Percentiles rank a stretch among this genome's conserved stretches.
Conservation (phyloP, 92 coral and sea anemone genomes). For the Montipora capitata region DNA sequence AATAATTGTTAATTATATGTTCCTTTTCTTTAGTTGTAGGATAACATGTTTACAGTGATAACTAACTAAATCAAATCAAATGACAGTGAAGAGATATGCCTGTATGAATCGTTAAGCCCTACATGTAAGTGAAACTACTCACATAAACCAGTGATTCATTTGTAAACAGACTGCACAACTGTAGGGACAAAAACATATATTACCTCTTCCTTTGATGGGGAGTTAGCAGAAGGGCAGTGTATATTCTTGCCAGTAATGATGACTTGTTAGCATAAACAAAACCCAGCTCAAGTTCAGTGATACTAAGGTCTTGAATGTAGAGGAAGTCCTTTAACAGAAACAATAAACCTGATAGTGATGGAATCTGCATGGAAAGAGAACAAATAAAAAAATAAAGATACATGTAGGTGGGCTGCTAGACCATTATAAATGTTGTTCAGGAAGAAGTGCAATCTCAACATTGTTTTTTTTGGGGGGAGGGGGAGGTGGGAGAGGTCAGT, state of each 20-base stretch:
- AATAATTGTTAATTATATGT: too few relatives aligned
- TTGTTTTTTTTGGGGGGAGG: neutral
- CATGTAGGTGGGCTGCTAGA: too few relatives aligned
- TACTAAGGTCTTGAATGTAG: conserved; percentile 85
- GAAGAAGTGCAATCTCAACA: neutral
- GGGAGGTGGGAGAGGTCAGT: too few relatives aligned
- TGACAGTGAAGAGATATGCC: too few relatives aligned
- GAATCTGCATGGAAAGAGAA: conserved; percentile 74
- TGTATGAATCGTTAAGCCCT: too few relatives aligned
- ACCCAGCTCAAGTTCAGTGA: conserved; percentile 92
- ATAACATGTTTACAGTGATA: too few relatives aligned
- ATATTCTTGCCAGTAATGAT: conserved; percentile 88
- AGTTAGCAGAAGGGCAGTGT: conserved; percentile 89
- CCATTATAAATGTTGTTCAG: too few relatives aligned
- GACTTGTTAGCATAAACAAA: conserved; percentile 94
- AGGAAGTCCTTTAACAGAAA: conserved; percentile 87
- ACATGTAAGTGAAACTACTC: too few relatives aligned
- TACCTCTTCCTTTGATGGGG: conserved; percentile 99
- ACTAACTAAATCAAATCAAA: too few relatives aligned
- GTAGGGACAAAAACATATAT: neutral
- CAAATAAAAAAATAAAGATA: neutral
- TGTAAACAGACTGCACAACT: neutral
- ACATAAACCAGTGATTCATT: neutral
- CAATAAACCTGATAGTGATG: conserved; percentile 92
- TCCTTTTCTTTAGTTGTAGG: too few relatives aligned